A percentile compares a stretch with the other conserved stretches of the same genome.
These are phyloP conservation scores for Scolopax bukidnonensis DNA, from an alignment of 2,797 vertebrate genomes.

Conservation along the genomic window DNA sequence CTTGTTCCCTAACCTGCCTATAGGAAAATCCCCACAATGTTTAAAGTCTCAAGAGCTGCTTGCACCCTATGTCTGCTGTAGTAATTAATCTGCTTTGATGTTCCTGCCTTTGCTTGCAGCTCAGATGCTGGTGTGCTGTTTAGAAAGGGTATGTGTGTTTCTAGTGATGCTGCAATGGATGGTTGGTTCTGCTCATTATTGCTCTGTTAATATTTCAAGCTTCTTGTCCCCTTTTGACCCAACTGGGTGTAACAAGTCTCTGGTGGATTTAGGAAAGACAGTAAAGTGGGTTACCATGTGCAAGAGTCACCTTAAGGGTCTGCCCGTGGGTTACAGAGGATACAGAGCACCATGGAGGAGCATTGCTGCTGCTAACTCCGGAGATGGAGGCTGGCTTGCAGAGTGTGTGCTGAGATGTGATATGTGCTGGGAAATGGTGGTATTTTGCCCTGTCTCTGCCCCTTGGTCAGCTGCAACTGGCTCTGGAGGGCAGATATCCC, in stretches of 20 bases:
- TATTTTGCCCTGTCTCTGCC: neutral
- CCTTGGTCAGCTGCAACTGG: fast-evolving
- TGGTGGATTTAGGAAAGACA: neutral
- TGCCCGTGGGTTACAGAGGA: neutral
- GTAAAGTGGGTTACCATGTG: neutral
- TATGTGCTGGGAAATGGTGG: neutral
- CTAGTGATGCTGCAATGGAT: neutral
- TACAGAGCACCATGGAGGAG: neutral
- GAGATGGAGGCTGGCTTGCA: too few relatives aligned
- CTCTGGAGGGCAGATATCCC: neutral
- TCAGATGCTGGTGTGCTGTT: neutral
- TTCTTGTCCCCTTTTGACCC: neutral
- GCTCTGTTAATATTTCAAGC: neutral
- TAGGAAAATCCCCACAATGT: neutral
- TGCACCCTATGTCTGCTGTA: neutral
- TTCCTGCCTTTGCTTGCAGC: neutral
- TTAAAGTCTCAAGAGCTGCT: neutral
- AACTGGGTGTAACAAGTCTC: neutral
- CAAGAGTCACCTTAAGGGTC: neutral
- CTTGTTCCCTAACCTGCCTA: neutral
- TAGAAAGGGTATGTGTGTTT: neutral
- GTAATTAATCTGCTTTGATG: neutral
- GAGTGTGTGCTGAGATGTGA: fast-evolving
- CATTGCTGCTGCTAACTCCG: fast-evolving
- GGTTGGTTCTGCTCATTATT: neutral